Evolutionary conservation across 2,113 vertebrate genomes (phyloP), one percentile per base, ranked within the genome.

Genomic region (Hylia prasina): DNA sequence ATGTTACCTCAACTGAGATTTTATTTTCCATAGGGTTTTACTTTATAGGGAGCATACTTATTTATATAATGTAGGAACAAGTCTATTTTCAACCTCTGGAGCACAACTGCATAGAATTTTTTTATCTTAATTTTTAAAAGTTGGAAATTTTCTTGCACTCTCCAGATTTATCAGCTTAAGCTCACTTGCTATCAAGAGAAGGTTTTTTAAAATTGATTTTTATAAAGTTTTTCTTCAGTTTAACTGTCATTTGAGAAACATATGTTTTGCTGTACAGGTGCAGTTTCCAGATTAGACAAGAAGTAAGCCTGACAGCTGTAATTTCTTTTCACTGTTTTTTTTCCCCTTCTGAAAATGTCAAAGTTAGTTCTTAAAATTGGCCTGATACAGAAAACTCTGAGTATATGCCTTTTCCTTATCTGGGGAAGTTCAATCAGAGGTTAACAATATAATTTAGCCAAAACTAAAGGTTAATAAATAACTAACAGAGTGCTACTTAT

Each of bases 381-480:
- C 15, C 23, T 63, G 25, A 22, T 33, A 22, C 4, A 61, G 57
- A 73, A 83, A 64, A 60, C 35, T 68, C 40, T 35, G 15, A 78
- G 10, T 21, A 57, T 35, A 33, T 75, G 35, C 35, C 21, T 82
- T 68, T 89, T 65, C 45, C 58, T 77, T 84, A 10, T 82, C 87
- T 84, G 13, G 2, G 53, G 76, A 90, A 84, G 81, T 94, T 94
- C 95, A 96, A 69, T 23, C 27, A 66, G 70, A 91, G 81, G 54
- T 89, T 94, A 95, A 82, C 57, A 84, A 51, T 77, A 60, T 69
- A 80, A 87, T 92, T 87, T 72, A 65, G 35, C 35, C 31, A 94
- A 79, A 89, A 54, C 30, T 35, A 64, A 92, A 93, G 30, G 60
- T 94, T 89, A 87, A 91, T 94, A 87, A 95, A 89, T 93, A 87